Percentiles rank a stretch among this genome's conserved stretches.
These are phyloP conservation scores for Anorthoa munda DNA, from an alignment of 2,888 invertebrate species.

Conservation along the genomic window DNA sequence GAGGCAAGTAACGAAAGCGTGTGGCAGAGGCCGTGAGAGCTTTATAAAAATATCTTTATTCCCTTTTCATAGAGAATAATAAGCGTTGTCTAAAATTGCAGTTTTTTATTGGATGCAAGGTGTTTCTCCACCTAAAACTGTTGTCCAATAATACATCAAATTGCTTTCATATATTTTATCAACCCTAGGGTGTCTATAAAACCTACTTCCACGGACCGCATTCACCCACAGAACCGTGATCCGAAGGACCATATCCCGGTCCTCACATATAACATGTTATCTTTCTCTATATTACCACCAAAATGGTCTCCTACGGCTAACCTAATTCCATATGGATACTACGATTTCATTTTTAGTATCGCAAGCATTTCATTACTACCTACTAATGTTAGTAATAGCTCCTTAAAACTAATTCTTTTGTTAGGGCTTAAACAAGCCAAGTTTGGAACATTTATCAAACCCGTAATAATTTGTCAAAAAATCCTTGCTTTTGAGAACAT, in stretches of 20 bases:
- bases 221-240: not conserved
- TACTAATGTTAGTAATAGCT: conserved; percentile 63
- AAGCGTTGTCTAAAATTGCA: not conserved
- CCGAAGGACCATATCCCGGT: not conserved
- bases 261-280: conserved; percentile 14
- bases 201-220: not conserved
- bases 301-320: conserved; percentile 32
- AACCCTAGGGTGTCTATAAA: not conserved
- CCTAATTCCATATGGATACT: conserved; percentile 49
- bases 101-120: not conserved
- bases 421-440: conserved; percentile 62
- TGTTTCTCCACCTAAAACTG: not conserved
- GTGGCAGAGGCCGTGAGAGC: conserved; percentile 50
- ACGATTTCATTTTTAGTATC: conserved; percentile 42
- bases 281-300: conserved; percentile 19
- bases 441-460: conserved; percentile 66
- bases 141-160: conserved; percentile 1
- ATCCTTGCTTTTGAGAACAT: conserved; percentile 30
- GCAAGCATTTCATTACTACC: conserved; percentile 53
- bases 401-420: conserved; percentile 61
- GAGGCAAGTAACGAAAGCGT: conserved; percentile 51
- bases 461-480: conserved; percentile 65
- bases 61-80: not conserved
- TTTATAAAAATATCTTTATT: conserved; percentile 36
- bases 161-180: conserved; percentile 12